Base-by-base conservation (phyloP, 2,797 vertebrate genomes). In the Argya squamiceps region DNA sequence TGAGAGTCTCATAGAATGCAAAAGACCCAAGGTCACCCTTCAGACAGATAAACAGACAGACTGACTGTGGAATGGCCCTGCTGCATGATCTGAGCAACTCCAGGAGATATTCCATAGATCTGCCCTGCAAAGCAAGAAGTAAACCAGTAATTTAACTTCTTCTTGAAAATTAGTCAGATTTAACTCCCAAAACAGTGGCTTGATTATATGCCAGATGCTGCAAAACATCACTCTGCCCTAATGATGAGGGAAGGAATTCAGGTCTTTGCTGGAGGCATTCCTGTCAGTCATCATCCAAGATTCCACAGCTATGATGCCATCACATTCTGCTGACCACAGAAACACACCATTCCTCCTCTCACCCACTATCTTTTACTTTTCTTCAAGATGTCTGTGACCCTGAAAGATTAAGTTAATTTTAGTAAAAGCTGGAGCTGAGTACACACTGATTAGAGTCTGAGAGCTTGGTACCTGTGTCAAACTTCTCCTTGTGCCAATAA, bases 301-400 rank as follows among this genome's bases (percentile, higher is more conserved):
- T 96, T 95, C 91, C 94, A 94, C 53, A 88, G 68, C 49, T 91
- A 11, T 93, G 93, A 96, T 24, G 56, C 75, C 86, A 87, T 43
- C 41, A 46, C 60, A 15, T 74, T 84, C 75, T 91, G 84, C 86
- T 94, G 71, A 94, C 81, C 91, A 41, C 20, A 89, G 47, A 89
- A 84, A 83, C 15, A 52, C 58, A 58, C 37, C 39, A 62, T 39
- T 81, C 58, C 44, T 94, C 30, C 55, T 91, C 55, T 80, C 49
- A 34, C 15, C 3, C 62, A 73, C 36, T 76, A 26, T 29, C 78
- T 86, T 71, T 60, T 6, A 19, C 10, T 55, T 78, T 74, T 68
- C 64, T 76, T 88, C 84, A 83, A 64, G 41, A 60, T 20, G 11
- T 9, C 24, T 62, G 24, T 34, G 39, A 58, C n/a, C 19, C 53